Base-by-base conservation (phyloP, 2,888 invertebrate genomes). In the Spodoptera littoralis region DNA sequence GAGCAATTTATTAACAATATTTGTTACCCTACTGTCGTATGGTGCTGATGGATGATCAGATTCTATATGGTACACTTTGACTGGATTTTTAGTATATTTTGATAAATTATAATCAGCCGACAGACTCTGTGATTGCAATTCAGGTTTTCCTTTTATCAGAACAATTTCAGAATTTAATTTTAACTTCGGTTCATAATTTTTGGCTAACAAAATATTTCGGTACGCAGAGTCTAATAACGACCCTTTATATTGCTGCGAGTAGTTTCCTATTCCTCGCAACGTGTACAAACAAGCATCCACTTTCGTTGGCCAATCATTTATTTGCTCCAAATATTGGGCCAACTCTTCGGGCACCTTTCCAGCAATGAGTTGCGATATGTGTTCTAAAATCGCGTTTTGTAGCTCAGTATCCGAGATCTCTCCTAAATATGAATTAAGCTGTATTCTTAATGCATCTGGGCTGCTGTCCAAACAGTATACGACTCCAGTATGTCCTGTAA, bases 381-480 rank as follows among this genome's bases (percentile, higher is more conserved):
- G 84, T 49, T 77, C 61, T 3, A 87, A 59, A 11, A 88, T 64
- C 11, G 49, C 45, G 42, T 83, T 83, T 70, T 87, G 84, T 1
- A 89, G 68, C 54, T 86, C 70, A 12, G 62, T 56, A 13, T 84
- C 77, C 4, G 80, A 75, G 46, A 83, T 45, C 9, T 80, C 68
- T 1, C 88, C 87, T 41, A 88, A 61, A 61, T 85, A 75, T 3
- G 83, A 75, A n/a, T 84, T 73, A 3, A 90, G 60, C 57, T 87
- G 88, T 24, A 62, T 66, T 50, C 70, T 78, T 56, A 88, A 65
- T 51, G 80, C 82, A 65, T 87, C 88, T 18, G 90, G 89, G 67
- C 90, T 90, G 68, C 88, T 86, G 56, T 89, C 88, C 65, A 89
- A 77, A 65, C 89, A 89, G 54, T 80, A 86, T 0, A 90, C 82